Conservation (phyloP, 1,140 invertebrate species). For the Neodiprion pinetum region DNA sequence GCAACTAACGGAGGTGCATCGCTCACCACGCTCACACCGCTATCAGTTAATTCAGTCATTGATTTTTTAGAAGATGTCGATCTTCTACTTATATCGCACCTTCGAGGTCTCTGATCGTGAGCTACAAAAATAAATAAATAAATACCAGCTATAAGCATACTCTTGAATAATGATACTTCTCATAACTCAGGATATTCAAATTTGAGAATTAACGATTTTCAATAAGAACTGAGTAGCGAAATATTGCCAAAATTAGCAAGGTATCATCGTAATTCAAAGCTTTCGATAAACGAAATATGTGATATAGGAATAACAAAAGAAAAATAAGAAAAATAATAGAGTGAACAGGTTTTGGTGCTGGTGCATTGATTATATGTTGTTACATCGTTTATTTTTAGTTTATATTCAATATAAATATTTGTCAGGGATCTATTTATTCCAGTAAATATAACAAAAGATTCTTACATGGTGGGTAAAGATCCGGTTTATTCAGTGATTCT, state of each 20-base stretch:
- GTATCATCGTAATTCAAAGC: no score
- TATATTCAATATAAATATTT: no score
- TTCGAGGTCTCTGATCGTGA: constrained; percentile 59
- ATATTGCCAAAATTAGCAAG: no score
- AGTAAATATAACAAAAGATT: constrained; percentile 17
- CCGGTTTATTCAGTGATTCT: constrained; percentile 62
- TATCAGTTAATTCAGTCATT: constrained; percentile 77
- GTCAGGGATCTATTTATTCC: not conserved
- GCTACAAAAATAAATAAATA: constrained; percentile 41
- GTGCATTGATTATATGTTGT: no score
- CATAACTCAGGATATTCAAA: no score
- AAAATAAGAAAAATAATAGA: constrained; percentile 7
- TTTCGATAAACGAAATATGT: no score
- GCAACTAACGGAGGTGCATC: constrained; percentile 63
- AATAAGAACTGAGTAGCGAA: no score
- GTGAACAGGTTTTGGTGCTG: no score
- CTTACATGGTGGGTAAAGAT: constrained; percentile 58
- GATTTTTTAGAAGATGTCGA: constrained; percentile 72
- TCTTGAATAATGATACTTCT: not conserved
- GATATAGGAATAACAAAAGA: no score
- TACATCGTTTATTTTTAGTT: no score
- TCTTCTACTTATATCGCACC: constrained; percentile 58
- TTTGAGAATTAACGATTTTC: no score
- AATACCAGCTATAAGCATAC: not conserved
- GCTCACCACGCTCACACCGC: constrained; percentile 81